Conservation (phyloP, 2,113 vertebrate species). For the Oplegnathus fasciatus region DNA sequence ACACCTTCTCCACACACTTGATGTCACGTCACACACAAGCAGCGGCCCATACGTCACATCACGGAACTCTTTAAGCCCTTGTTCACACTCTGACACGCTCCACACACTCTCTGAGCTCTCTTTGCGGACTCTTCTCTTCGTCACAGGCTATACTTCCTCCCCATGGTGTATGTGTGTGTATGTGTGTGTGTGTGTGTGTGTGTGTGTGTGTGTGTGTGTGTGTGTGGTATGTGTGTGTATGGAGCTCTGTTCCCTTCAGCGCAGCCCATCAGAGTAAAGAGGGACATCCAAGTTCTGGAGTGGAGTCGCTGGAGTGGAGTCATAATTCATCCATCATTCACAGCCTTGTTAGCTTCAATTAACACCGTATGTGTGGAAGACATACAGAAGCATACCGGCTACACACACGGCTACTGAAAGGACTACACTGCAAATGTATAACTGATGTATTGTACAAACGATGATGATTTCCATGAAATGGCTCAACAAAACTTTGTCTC, state of each 20-base stretch:
- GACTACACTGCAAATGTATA: not conserved
- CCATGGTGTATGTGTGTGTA: no score
- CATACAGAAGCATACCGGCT: not conserved
- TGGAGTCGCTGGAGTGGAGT: conserved; percentile 77
- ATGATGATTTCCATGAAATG: not conserved
- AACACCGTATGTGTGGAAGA: not conserved
- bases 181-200: conserved; percentile 46
- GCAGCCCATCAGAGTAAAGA: conserved; percentile 56
- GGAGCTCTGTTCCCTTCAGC: conserved; percentile 65
- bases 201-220: conserved; percentile 41
- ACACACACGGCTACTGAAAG: not conserved
- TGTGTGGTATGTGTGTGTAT: conserved; percentile 39
- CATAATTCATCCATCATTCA: conserved; percentile 16
- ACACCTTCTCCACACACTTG: conserved; percentile 46
- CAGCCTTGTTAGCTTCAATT: not conserved
- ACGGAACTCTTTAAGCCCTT: conserved; percentile 53
- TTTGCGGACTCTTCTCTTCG: conserved; percentile 46
- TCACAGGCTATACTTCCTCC: conserved; percentile 78
- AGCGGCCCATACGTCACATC: conserved; percentile 56
- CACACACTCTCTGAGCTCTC: conserved; percentile 45
- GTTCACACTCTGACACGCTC: conserved; percentile 56
- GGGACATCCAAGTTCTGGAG: conserved; percentile 62
- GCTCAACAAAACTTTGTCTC: not conserved
- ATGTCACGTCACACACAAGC: conserved; percentile 47
- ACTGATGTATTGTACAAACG: not conserved